Evolutionary conservation across 2,888 invertebrate species (phyloP).

Genomic region (Marronus borbonicus): DNA sequence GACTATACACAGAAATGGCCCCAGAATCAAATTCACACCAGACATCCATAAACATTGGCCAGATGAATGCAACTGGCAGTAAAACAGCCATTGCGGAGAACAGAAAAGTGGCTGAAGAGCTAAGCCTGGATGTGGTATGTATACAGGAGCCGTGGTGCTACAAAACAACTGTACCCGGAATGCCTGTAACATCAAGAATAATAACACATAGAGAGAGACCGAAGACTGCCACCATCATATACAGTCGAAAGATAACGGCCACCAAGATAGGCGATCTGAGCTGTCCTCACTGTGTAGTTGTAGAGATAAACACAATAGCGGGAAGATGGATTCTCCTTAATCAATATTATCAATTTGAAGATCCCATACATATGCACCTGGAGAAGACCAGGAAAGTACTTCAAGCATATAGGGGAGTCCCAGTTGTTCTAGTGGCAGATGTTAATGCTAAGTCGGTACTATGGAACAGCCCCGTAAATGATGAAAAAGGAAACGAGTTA

Average conservation of each 20-base stretch:
- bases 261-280: not conserved
- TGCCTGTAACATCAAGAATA: too few species aligned
- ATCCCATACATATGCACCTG: not conserved
- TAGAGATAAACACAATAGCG: not conserved
- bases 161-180: not conserved
- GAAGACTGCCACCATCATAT: not conserved
- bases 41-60: conserved; percentile 34
- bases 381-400: not conserved
- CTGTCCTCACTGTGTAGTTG: not conserved
- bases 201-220: too few species aligned
- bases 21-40: conserved; percentile 14
- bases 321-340: conserved; percentile 13
- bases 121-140: conserved; percentile 15
- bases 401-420: not conserved
- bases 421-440: conserved; percentile 39
- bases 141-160: conserved; percentile 30
- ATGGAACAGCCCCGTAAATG: conserved; percentile 34
- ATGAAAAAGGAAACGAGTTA: conserved; percentile 36
- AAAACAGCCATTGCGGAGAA: conserved; percentile 7
- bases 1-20: conserved; percentile 30
- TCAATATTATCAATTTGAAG: conserved; percentile 41
- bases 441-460: conserved; percentile 47
- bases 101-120: not conserved
- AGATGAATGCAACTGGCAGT: not conserved
- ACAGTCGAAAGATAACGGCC: not conserved